Percentiles rank a stretch among this genome's conserved stretches.
phyloP scores from a whole-genome alignment of 2,797 vertebrate genomes.

The Graptemys geographica region DNA sequence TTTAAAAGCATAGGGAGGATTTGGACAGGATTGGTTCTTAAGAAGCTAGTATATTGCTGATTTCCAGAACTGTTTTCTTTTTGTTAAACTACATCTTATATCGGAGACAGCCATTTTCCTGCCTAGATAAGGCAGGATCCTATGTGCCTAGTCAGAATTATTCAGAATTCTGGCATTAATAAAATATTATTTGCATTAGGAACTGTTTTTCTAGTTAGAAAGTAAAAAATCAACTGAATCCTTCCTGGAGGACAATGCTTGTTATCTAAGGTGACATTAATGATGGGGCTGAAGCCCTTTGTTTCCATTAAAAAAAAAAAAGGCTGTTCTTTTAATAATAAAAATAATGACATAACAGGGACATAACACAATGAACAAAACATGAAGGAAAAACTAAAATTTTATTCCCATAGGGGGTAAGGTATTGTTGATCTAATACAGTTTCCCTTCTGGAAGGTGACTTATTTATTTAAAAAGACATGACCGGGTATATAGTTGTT shows the following conservation, averaged over 20 bases:
- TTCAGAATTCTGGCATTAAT: slow-evolving; percentile 66
- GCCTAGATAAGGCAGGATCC: neutral
- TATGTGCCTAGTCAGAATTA: slow-evolving; percentile 48
- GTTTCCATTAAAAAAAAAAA: slow-evolving; percentile 58
- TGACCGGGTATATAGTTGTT: neutral
- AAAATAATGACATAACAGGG: slow-evolving; percentile 48
- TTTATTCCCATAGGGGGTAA: neutral
- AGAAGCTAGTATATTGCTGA: slow-evolving; percentile 31
- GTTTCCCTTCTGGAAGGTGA: slow-evolving; percentile 1
- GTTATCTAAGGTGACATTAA: slow-evolving; percentile 69
- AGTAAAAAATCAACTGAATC: slow-evolving; percentile 49
- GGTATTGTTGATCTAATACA: slow-evolving; percentile 10
- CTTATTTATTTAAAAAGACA: slow-evolving; percentile 22
- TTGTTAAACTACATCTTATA: slow-evolving; percentile 27
- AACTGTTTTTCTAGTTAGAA: slow-evolving; percentile 64
- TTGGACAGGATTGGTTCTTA: slow-evolving; percentile 57
- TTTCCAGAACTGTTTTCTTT: slow-evolving; percentile 55
- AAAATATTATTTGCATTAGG: slow-evolving; percentile 69
- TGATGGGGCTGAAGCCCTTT: slow-evolving; percentile 57
- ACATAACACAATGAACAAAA: slow-evolving; percentile 50
- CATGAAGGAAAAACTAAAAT: slow-evolving; percentile 16
- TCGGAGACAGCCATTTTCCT: slow-evolving; percentile 45
- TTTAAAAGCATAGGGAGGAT: slow-evolving; percentile 62
- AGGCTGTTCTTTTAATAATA: slow-evolving; percentile 50
- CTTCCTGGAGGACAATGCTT: slow-evolving; percentile 46